Evolutionary conservation across 1,140 invertebrate genomes (phyloP).

Genomic region (Drosophila prosaltans): DNA sequence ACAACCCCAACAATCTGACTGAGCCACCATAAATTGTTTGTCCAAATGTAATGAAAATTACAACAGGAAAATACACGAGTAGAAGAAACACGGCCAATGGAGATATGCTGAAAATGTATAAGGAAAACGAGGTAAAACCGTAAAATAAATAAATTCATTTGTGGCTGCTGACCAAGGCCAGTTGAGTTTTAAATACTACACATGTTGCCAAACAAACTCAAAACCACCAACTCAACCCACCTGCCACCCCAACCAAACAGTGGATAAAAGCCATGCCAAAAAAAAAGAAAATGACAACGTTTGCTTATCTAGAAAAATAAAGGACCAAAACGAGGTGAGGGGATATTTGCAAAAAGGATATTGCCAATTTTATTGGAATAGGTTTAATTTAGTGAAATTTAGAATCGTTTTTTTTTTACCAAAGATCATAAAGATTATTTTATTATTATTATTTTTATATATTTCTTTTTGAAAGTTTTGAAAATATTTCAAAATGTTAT

Average conservation of each 20-base stretch:
- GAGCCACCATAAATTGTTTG: constrained; percentile 70
- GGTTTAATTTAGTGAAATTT: too few species aligned
- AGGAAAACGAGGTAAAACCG: constrained; percentile 37
- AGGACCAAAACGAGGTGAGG: too few species aligned
- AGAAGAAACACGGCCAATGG: constrained; percentile 8
- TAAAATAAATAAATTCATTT: constrained; percentile 80
- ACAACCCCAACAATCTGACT: constrained; percentile 42
- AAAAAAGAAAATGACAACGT: neutral
- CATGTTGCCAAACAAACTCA: constrained; percentile 66
- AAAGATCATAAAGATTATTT: too few species aligned
- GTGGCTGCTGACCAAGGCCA: constrained; percentile 68
- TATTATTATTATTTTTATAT: too few species aligned
- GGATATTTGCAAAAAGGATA: too few species aligned
- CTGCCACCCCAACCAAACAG: constrained; percentile 1
- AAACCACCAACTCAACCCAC: neutral
- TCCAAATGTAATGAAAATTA: constrained; percentile 64
- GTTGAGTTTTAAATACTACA: constrained; percentile 74
- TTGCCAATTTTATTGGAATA: too few species aligned
- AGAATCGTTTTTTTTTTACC: too few species aligned
- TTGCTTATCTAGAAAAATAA: neutral
- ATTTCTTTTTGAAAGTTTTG: too few species aligned
- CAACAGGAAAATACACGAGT: constrained; percentile 23
- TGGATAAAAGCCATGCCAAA: neutral
- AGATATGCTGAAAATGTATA: neutral
- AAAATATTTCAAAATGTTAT: too few species aligned